These are phyloP conservation scores for Aspidoscelis tigris DNA, from an alignment of 2,113 vertebrate genomes.

Conservation along the genomic window DNA sequence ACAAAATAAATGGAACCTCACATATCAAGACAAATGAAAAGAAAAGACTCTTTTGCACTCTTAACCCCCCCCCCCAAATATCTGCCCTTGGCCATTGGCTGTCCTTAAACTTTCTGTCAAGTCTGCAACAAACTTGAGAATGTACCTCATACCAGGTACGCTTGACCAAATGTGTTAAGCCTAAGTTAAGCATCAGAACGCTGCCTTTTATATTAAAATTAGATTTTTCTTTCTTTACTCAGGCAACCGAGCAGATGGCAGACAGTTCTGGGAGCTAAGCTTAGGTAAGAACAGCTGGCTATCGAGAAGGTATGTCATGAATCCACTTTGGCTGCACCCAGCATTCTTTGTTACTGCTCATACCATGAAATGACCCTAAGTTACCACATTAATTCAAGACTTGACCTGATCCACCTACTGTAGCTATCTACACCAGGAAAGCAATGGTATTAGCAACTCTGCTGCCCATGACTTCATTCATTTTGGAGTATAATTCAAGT, in stretches of 20 bases:
- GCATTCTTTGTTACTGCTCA: not conserved
- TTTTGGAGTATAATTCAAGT: not conserved
- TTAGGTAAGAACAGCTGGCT: conserved; percentile 4
- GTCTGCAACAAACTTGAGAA: conserved; percentile 9
- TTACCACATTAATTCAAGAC: not conserved
- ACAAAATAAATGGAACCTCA: not conserved
- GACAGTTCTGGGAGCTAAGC: conserved; percentile 1
- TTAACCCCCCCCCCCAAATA: not conserved
- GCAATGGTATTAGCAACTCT: not conserved
- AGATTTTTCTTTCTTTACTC: not conserved
- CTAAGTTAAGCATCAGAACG: conserved; percentile 16
- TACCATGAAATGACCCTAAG: not conserved
- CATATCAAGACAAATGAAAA: not conserved
- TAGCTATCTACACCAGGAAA: not conserved
- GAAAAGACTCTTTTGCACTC: not conserved
- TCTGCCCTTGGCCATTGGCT: conserved; percentile 3
- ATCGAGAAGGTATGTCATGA: not conserved
- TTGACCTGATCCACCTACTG: not conserved
- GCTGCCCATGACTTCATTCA: too few species aligned
- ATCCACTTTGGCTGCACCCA: not conserved
- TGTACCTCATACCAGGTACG: conserved; percentile 3
- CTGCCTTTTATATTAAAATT: conserved; percentile 11
- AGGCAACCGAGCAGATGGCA: conserved; percentile 33
- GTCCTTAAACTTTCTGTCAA: not conserved
- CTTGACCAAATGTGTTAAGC: conserved; percentile 17